A percentile compares a stretch with the other conserved stretches of the same genome.
These are phyloP conservation scores for Thermophis baileyi DNA, from an alignment of 2,113 vertebrate genomes.

Conservation along the genomic window DNA sequence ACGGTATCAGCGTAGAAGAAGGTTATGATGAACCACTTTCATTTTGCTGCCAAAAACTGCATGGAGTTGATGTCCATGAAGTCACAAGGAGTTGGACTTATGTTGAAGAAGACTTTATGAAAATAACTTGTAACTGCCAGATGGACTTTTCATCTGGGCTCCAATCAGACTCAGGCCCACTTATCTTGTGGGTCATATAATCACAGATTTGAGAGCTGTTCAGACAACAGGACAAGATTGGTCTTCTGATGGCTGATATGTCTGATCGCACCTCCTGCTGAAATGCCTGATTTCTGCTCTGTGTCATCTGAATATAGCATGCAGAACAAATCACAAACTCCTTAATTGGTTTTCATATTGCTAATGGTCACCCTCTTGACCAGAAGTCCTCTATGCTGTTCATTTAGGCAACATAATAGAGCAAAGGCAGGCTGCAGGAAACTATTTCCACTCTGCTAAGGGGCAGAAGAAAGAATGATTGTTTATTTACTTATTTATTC, in stretches of 20 bases:
- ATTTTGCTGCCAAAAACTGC: not conserved
- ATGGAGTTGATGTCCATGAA: not conserved
- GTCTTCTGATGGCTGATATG: not conserved
- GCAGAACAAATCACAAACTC: not conserved
- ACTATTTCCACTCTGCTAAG: not conserved
- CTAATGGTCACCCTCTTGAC: not conserved
- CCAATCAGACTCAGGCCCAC: not conserved
- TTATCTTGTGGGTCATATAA: not conserved
- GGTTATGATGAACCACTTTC: not conserved
- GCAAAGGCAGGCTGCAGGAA: not conserved
- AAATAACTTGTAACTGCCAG: not conserved
- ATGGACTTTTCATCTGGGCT: not conserved
- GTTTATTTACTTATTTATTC: no score
- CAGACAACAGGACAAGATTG: not conserved
- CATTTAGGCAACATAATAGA: not conserved
- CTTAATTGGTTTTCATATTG: not conserved
- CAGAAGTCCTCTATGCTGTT: not conserved
- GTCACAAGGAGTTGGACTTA: not conserved
- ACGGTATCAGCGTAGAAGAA: not conserved
- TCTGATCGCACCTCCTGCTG: not conserved
- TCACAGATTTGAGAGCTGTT: not conserved
- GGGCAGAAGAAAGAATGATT: not conserved
- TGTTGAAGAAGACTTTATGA: not conserved
- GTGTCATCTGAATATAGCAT: not conserved
- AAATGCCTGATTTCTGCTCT: not conserved